phyloP scores from a whole-genome alignment of 2,113 vertebrate species.

The Menura novaehollandiae region DNA sequence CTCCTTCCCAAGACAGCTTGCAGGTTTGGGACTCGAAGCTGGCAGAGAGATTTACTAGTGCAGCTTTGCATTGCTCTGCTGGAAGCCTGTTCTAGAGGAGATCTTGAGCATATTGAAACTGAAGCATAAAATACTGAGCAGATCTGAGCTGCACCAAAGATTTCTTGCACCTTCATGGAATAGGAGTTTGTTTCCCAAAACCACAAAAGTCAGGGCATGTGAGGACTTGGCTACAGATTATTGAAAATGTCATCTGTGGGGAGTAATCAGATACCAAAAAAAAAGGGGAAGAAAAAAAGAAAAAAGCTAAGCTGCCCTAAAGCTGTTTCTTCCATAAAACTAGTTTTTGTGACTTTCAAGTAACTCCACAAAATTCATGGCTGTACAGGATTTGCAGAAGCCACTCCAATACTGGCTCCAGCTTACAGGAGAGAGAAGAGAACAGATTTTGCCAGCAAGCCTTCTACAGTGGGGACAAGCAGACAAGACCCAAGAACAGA shows the following conservation, averaged over 20 bases:
- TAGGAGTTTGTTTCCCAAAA: not conserved
- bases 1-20: not conserved
- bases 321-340: not conserved
- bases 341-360: not conserved
- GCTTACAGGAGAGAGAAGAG: not conserved
- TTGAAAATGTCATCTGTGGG: not conserved
- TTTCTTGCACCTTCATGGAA: not conserved
- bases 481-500: not conserved
- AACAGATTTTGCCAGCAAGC: not conserved
- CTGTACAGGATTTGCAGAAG: not conserved
- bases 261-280: not conserved
- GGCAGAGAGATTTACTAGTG: not conserved
- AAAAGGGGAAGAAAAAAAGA: not conserved
- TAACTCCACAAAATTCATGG: not conserved
- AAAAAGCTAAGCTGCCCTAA: not conserved
- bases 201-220: not conserved
- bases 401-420: not conserved
- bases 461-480: not conserved
- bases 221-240: not conserved
- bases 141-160: not conserved
- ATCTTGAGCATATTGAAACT: not conserved
- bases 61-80: not conserved
- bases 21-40: not conserved
- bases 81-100: not conserved
- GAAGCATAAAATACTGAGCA: not conserved